Conservation (phyloP, 2,888 invertebrate genomes). For the Anodontia alba region DNA sequence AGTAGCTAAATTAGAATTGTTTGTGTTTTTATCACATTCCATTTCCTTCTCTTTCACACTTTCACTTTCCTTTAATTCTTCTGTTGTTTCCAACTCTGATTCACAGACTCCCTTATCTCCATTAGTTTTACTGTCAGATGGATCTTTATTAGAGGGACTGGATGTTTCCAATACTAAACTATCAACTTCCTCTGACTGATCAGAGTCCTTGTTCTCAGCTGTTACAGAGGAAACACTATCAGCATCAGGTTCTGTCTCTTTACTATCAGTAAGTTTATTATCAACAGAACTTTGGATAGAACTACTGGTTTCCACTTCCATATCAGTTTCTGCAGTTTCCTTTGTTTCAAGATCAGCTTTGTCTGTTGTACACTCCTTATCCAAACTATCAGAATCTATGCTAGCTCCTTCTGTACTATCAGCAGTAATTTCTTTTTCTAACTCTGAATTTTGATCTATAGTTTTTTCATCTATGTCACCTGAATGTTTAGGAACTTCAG, state of each 20-base stretch:
- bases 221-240: slow-evolving; percentile 15
- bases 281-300: too few relatives aligned
- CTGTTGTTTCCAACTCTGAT: background rate
- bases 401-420: background rate
- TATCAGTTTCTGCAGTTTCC: too few relatives aligned
- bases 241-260: background rate
- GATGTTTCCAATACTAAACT: too few relatives aligned
- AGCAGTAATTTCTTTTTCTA: slow-evolving; percentile 2
- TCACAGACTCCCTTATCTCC: too few relatives aligned
- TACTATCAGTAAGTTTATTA: too few relatives aligned
- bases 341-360: too few relatives aligned
- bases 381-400: background rate
- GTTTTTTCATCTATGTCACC: background rate
- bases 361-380: background rate
- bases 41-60: background rate
- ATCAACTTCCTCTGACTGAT: slow-evolving; percentile 11
- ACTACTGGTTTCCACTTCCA: too few relatives aligned
- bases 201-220: background rate
- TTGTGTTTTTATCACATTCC: background rate
- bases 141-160: too few relatives aligned
- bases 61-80: background rate
- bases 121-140: too few relatives aligned
- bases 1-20: background rate
- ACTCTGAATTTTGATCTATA: background rate
- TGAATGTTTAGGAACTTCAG: background rate